Evolutionary conservation across 2,797 vertebrate species (phyloP).

Genomic region (Protonibea diacanthus): DNA sequence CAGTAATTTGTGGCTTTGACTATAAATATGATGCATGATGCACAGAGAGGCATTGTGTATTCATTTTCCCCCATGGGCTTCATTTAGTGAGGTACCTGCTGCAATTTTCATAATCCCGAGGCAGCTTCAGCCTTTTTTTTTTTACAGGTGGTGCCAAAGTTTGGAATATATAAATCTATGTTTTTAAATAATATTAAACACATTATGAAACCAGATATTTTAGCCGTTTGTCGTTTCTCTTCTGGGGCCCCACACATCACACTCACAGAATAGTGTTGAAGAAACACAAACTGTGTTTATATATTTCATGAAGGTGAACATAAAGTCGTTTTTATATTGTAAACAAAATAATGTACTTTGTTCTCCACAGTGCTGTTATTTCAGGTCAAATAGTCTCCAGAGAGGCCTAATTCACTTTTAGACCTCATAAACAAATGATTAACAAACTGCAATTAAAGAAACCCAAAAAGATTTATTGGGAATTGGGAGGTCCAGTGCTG

Average conservation of each 20-base stretch:
- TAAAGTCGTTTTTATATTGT: no score
- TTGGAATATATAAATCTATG: neutral
- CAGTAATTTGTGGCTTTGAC: slow-evolving; percentile 82
- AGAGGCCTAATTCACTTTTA: neutral
- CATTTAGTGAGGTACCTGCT: slow-evolving; percentile 72
- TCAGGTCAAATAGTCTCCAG: neutral
- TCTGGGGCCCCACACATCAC: neutral
- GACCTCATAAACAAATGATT: neutral
- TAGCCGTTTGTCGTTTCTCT: neutral
- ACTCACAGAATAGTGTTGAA: neutral
- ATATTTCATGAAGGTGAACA: neutral
- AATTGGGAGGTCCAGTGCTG: neutral
- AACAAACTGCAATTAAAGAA: neutral
- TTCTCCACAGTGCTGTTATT: neutral
- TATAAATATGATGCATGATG: slow-evolving; percentile 80
- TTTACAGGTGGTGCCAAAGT: slow-evolving; percentile 3
- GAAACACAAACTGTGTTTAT: neutral
- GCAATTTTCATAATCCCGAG: slow-evolving; percentile 31
- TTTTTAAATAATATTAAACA: slow-evolving; percentile 6
- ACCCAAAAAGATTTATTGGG: no score
- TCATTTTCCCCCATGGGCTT: slow-evolving; percentile 61
- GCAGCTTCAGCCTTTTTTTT: slow-evolving; percentile 6
- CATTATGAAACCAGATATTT: neutral
- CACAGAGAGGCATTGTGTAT: slow-evolving; percentile 68
- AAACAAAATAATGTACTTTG: neutral